phyloP scores from a whole-genome alignment of 2,888 invertebrate species.

The Xylota segnis region DNA sequence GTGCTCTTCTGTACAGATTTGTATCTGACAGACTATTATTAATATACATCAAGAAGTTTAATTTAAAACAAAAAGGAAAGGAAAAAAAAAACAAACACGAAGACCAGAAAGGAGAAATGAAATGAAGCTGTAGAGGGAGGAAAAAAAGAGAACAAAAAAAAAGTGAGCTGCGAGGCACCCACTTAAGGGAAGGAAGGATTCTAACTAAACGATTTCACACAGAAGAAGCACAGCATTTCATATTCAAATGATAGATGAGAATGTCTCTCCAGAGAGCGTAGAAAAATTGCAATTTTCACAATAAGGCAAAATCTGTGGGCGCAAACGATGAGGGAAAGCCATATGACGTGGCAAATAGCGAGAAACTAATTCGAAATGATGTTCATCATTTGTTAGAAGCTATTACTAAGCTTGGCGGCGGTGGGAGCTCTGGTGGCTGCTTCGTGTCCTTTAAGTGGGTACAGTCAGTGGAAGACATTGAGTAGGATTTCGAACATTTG shows the following conservation, averaged over 20 bases:
- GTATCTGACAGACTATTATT: slow-evolving; percentile 75
- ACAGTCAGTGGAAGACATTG: not conserved
- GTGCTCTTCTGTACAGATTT: slow-evolving; percentile 65
- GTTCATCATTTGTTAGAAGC: slow-evolving; percentile 60
- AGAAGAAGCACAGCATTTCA: slow-evolving; percentile 32
- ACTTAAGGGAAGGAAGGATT: slow-evolving; percentile 37
- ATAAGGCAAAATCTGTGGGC: slow-evolving; percentile 47
- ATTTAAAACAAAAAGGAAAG: slow-evolving; percentile 52
- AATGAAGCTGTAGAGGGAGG: not conserved
- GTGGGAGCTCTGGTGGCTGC: not conserved
- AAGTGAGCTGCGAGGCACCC: slow-evolving; percentile 28
- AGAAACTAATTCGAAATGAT: slow-evolving; percentile 70
- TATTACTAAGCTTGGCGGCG: slow-evolving; percentile 9
- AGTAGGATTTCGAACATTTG: not conserved
- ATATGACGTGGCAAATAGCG: slow-evolving; percentile 51
- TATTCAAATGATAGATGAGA: slow-evolving; percentile 71
- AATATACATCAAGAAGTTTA: slow-evolving; percentile 70
- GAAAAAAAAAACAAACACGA: not conserved
- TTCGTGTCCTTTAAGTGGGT: not conserved
- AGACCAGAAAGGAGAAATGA: slow-evolving; percentile 3
- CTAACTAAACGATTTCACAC: slow-evolving; percentile 7
- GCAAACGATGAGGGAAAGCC: slow-evolving; percentile 26
- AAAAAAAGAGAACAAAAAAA: slow-evolving; percentile 30
- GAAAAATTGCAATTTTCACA: slow-evolving; percentile 70
- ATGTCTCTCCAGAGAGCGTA: slow-evolving; percentile 56